Evolutionary conservation across 2,797 vertebrate species (phyloP), one percentile per base, ranked within the genome.

Genomic region (Leptoclinus maculatus): DNA sequence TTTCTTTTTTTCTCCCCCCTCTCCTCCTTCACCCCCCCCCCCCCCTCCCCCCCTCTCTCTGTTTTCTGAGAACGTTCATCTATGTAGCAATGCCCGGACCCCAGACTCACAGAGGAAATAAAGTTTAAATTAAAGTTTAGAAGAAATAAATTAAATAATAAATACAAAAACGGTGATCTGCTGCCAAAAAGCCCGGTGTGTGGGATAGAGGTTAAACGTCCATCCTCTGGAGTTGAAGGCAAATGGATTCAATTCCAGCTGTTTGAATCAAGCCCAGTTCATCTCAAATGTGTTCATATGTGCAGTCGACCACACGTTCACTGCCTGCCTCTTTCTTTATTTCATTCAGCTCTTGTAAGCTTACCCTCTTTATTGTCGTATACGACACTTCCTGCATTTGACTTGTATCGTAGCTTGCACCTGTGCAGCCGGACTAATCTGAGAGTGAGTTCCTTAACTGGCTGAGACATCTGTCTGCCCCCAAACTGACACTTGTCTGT

Each of bases 81-180:
- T 93, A 88, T 92, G 90, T 90, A 87, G 88, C 91, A 93, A 87
- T 95, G 94, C 94, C 93, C 94, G 89, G 92, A 94, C 89, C 93
- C 89, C 89, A 87, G 92, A 92, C 92, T 90, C 92, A 87, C 91
- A 88, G 89, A 95, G 94, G 92, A 94, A 95, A 94, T 94, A 93
- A 94, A 92, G 91, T 94, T 94, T 93, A 93, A 95, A 95, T 95
- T 90, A 93, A 95, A 94, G 91, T 92, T 93, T 89, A 88, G 85
- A 90, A 87, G 83, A 87, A 91, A 91, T 90, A 88, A 91, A 93
- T 91, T 67, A 88, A 89, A 88, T 78, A 91, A 95, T 95, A 94
- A 94, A 95, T 93, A 94, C 80, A 92, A 87, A 92, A 87, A 86
- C 71, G 68, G 80, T 56, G 75, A 83, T 86, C 29, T 73, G 73